phyloP scores from a whole-genome alignment of 2,113 vertebrate genomes.

The Tetrao urogallus region DNA sequence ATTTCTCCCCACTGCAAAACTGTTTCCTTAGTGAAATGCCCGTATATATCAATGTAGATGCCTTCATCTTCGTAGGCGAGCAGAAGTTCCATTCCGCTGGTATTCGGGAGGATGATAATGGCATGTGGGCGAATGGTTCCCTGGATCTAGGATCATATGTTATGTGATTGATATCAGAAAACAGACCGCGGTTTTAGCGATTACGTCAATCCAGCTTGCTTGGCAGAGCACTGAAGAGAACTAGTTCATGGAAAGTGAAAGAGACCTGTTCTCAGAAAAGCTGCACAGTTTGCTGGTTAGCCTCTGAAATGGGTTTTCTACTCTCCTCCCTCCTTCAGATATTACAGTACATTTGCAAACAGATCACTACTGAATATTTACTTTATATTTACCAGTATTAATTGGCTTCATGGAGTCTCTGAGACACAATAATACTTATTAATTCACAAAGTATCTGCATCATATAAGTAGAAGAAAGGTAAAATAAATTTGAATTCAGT shows the following conservation, averaged over 20 bases:
- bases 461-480: background rate
- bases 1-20: constrained; percentile 96
- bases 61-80: constrained; percentile 95
- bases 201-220: constrained; percentile 26
- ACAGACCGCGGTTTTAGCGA: constrained; percentile 33
- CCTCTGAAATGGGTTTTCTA: constrained; percentile 24
- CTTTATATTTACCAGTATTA: constrained; percentile 28
- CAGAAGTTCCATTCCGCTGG: constrained; percentile 90
- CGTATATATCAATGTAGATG: constrained; percentile 92
- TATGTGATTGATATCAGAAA: constrained; percentile 62
- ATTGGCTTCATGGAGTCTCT: constrained; percentile 22
- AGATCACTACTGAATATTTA: background rate
- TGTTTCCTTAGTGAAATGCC: constrained; percentile 93
- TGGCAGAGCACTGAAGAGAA: constrained; percentile 51
- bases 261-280: constrained; percentile 49
- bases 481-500: constrained; percentile 8
- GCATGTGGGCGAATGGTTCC: constrained; percentile 90
- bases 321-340: background rate
- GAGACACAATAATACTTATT: constrained; percentile 53
- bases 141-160: constrained; percentile 83
- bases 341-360: background rate
- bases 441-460: background rate
- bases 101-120: constrained; percentile 94
- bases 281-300: background rate
- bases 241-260: constrained; percentile 60